phyloP scores from a whole-genome alignment of 2,797 vertebrate species.

The Sparidentex hasta region DNA sequence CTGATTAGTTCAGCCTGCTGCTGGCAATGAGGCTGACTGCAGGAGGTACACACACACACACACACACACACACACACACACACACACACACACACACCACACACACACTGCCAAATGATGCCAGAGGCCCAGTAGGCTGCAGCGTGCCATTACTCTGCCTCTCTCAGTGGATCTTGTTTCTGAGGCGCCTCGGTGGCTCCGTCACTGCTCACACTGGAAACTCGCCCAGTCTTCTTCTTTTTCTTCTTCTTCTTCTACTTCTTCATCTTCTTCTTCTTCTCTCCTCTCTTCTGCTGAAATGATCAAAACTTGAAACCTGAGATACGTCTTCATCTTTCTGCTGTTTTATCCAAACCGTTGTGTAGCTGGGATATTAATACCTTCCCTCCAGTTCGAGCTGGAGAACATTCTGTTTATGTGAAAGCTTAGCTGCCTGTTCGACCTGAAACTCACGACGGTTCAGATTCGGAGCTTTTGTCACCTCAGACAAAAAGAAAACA shows the following conservation, averaged over 20 bases:
- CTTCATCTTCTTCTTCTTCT: neutral
- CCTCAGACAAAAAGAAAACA: neutral
- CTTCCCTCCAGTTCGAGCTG: neutral
- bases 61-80: conserved; percentile 24
- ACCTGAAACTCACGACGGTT: neutral
- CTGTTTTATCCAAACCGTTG: neutral
- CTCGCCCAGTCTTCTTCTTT: conserved; percentile 1
- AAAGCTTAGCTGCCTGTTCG: no score
- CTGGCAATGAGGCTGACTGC: conserved; percentile 48
- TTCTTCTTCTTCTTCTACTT: neutral
- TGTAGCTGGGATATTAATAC: neutral
- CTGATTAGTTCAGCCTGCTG: conserved; percentile 67
- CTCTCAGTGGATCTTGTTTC: conserved; percentile 58
- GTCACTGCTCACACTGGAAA: conserved; percentile 35
- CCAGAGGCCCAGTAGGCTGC: conserved; percentile 45
- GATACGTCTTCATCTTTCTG: neutral
- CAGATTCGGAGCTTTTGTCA: neutral
- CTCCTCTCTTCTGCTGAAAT: neutral
- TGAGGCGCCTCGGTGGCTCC: conserved; percentile 44
- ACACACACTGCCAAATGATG: conserved; percentile 35
- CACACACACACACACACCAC: conserved; percentile 10
- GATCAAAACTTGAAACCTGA: neutral
- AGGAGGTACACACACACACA: conserved; percentile 41
- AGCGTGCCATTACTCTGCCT: conserved; percentile 32
- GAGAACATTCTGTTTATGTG: neutral